Evolutionary conservation across 2,797 vertebrate genomes (phyloP).

Genomic region (Phylloscopus collybita): DNA sequence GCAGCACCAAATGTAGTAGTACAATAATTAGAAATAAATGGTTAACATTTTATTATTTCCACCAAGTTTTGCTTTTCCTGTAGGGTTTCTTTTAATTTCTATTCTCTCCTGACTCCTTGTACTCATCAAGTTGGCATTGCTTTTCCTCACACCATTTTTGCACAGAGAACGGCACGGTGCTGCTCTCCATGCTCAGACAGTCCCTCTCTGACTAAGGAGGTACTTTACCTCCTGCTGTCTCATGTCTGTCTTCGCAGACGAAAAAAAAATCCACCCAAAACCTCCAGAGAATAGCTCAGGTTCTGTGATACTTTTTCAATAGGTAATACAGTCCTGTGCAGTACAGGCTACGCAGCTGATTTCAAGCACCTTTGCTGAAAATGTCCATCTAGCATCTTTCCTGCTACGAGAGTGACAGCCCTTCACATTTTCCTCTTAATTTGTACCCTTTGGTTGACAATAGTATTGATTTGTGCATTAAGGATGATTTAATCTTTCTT

Average conservation of each 20-base stretch:
- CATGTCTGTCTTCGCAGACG: background rate
- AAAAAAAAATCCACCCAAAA: background rate
- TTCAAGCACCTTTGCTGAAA: background rate
- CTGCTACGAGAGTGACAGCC: background rate
- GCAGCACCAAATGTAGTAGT: background rate
- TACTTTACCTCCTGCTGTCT: background rate
- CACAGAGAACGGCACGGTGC: accelerated
- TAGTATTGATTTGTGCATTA: slow-evolving; percentile 54
- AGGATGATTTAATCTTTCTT: slow-evolving; percentile 43
- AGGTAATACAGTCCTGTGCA: background rate
- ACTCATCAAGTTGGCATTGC: background rate
- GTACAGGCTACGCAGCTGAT: background rate
- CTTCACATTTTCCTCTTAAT: slow-evolving; percentile 42
- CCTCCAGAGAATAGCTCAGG: background rate
- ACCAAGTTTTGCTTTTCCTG: background rate
- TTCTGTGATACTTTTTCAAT: background rate
- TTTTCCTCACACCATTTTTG: background rate
- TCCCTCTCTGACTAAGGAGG: background rate
- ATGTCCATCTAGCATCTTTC: background rate
- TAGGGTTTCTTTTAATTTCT: background rate
- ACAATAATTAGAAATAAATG: background rate
- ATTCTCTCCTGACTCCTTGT: background rate
- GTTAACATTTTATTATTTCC: background rate
- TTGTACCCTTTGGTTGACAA: slow-evolving; percentile 40
- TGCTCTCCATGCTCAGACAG: background rate